A percentile compares a stretch with the other conserved stretches of the same genome.
These are phyloP conservation scores for Heliconius hewitsoni DNA, from an alignment of 1,140 invertebrate species.

Conservation along the genomic window DNA sequence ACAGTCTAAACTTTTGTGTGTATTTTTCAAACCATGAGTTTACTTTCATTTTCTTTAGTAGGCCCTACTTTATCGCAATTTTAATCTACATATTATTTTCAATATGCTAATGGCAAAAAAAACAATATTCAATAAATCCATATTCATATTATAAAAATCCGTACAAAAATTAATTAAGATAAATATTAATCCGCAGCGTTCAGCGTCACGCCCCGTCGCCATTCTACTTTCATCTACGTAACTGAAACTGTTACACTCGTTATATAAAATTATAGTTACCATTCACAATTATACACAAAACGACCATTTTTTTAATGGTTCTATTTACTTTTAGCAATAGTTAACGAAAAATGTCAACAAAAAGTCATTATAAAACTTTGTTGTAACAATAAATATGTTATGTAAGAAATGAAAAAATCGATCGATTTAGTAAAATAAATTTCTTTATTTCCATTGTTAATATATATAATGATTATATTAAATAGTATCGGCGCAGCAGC, in stretches of 20 bases:
- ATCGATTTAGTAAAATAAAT: too few relatives aligned
- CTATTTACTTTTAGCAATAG: not conserved
- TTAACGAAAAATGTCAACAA: too few relatives aligned
- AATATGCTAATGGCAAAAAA: not conserved
- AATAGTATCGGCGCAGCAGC: too few relatives aligned
- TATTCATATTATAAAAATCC: not conserved
- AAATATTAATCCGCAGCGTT: conserved; percentile 1
- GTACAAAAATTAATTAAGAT: not conserved
- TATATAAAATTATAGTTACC: conserved; percentile 32
- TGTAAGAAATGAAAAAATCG: not conserved
- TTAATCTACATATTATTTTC: too few relatives aligned
- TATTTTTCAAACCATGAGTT: too few relatives aligned
- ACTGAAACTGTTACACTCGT: conserved; percentile 22
- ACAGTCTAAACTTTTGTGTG: too few relatives aligned
- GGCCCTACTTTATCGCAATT: too few relatives aligned
- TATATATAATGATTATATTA: too few relatives aligned
- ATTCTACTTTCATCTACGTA: conserved; percentile 40
- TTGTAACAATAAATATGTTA: not conserved
- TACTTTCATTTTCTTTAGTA: too few relatives aligned
- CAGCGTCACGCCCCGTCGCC: conserved; percentile 29
- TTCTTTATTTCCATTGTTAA: too few relatives aligned
- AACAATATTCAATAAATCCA: not conserved
- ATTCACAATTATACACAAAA: not conserved
- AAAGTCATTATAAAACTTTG: not conserved
- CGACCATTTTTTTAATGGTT: not conserved